Percentiles rank a stretch among this genome's conserved stretches.
These are phyloP conservation scores for Boleophthalmus pectinirostris DNA, from an alignment of 2,113 vertebrate genomes.

Conservation along the genomic window DNA sequence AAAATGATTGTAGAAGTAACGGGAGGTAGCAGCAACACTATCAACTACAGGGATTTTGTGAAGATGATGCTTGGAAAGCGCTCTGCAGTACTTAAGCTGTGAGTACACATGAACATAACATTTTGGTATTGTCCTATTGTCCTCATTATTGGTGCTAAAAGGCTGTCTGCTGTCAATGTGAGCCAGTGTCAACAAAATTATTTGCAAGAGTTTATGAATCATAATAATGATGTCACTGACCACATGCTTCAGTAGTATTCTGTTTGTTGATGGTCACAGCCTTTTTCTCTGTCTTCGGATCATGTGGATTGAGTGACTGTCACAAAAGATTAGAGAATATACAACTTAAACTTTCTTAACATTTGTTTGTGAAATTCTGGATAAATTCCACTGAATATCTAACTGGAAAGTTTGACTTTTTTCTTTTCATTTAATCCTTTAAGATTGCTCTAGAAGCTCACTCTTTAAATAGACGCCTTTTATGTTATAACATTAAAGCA, in stretches of 20 bases:
- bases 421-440: neutral
- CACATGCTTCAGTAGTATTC: conserved; percentile 11
- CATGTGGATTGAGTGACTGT: conserved; percentile 41
- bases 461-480: neutral
- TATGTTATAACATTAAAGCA: neutral
- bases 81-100: conserved; percentile 94
- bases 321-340: neutral
- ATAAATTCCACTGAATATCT: neutral
- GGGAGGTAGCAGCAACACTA: conserved; percentile 86
- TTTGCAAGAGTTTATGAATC: conserved; percentile 24
- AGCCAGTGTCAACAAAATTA: conserved; percentile 10
- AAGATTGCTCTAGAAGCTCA: too few species aligned
- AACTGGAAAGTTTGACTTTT: too few species aligned
- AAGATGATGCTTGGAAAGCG: conserved; percentile 97
- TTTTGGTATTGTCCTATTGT: neutral
- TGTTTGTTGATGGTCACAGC: conserved; percentile 35
- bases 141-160: neutral
- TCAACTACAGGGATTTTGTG: conserved; percentile 96
- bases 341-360: neutral
- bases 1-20: conserved; percentile 98
- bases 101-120: conserved; percentile 63
- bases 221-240: conserved; percentile 42
- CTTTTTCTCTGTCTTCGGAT: conserved; percentile 48
- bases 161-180: conserved; percentile 18
- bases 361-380: neutral